Conservation (phyloP, 1,140 invertebrate genomes). For the Atta cephalotes region DNA sequence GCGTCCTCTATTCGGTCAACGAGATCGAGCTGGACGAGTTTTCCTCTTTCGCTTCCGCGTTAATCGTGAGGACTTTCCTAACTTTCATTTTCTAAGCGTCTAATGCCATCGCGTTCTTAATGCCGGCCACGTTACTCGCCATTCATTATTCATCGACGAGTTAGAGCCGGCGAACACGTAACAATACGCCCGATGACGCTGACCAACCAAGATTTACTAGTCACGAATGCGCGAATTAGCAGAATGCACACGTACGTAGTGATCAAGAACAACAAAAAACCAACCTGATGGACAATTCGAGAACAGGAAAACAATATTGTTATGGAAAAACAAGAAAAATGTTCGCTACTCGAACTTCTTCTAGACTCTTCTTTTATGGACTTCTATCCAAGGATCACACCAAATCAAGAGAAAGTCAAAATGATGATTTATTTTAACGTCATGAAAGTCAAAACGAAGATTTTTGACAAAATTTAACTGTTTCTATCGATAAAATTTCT, state of each 20-base stretch:
- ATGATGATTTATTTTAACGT: no score
- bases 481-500: no score
- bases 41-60: constrained; percentile 73
- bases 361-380: background rate
- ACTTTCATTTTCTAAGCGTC: constrained; percentile 84
- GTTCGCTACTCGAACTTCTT: background rate
- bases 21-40: constrained; percentile 15
- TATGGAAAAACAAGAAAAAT: background rate
- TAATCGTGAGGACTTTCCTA: constrained; percentile 78
- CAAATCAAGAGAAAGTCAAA: no score
- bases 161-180: constrained; percentile 22
- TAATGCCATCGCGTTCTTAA: constrained; percentile 68
- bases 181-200: constrained; percentile 38
- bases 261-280: background rate
- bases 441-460: no score
- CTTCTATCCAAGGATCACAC: background rate
- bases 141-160: constrained; percentile 82
- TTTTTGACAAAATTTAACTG: no score
- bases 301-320: background rate
- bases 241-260: constrained; percentile 2
- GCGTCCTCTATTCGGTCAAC: constrained; percentile 30
- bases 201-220: constrained; percentile 17
- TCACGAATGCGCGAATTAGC: constrained; percentile 41
- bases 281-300: background rate
- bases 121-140: constrained; percentile 67